Base-by-base conservation (phyloP, 2,113 vertebrate species). In the Oncorhynchus masou region DNA sequence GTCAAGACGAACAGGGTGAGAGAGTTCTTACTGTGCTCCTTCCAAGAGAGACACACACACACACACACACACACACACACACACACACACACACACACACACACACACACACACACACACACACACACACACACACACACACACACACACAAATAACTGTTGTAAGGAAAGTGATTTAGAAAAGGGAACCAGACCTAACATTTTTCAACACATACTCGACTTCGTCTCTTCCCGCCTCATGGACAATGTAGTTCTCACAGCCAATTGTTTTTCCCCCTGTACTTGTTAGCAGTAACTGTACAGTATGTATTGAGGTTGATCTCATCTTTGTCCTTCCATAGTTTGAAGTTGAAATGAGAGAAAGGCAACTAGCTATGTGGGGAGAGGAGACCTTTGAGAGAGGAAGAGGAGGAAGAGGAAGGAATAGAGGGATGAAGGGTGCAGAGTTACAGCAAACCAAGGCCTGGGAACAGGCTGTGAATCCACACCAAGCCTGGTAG, bases 401-500 rank as follows among this genome's bases (percentile, higher is more conserved):
- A 85, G 51, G 81, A 31, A 7, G 66, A 57, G 20, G 48, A 57
- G 45, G 60, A 66, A 25, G 22, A 20, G 34, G 6, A 20, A 29
- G 45, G 48, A 49, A 80, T 39, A 16, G 76, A 81, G 84, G 84
- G 87, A 87, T 84, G 88, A 83, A 85, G 86, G 91, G 77, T 88
- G 86, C 92, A 92, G 91, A 88, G 87, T 94, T 93, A 91, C 93
- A 94, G 88, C 87, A 90, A 91, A 95, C 94, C 94, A 93, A 95
- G 93, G 84, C 16, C 91, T 94, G 92, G 89, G 90, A 94, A 94
- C 81, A 73, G 87, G 80, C 78, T 88, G 85, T 87, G 83, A 86
- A 39, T 8, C 39, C 39, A 39, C 39, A 39, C 39, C 39, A 39
- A 6, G 8, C 39, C 39, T 9, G 39, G 39, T 2, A 9, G 9